Evolutionary conservation across 2,888 invertebrate species (phyloP).

Genomic region (Andrena bucephala): DNA sequence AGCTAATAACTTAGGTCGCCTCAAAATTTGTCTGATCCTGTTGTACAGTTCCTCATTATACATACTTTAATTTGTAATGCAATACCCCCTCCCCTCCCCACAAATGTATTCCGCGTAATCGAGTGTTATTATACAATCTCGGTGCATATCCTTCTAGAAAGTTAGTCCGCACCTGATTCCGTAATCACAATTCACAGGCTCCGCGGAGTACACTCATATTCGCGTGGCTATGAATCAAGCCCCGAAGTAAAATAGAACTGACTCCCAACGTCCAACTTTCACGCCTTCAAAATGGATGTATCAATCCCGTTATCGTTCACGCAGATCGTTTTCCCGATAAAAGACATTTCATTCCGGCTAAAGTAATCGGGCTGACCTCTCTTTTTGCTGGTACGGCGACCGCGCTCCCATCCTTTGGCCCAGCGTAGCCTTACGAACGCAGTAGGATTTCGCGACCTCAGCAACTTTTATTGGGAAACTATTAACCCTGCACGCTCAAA

Average conservation of each 20-base stretch:
- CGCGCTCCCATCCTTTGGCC: slow-evolving; percentile 23
- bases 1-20: too few species aligned
- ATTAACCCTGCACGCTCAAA: slow-evolving; percentile 55
- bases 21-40: too few species aligned
- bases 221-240: background rate
- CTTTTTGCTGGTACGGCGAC: slow-evolving; percentile 47
- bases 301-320: slow-evolving; percentile 61
- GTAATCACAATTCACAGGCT: slow-evolving; percentile 8
- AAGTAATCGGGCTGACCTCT: slow-evolving; percentile 61
- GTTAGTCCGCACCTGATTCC: background rate
- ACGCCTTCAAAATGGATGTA: slow-evolving; percentile 41
- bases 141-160: background rate
- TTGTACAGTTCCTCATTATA: too few species aligned
- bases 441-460: slow-evolving; percentile 56
- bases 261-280: slow-evolving; percentile 16
- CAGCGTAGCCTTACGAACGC: slow-evolving; percentile 29
- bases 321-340: slow-evolving; percentile 61
- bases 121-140: background rate
- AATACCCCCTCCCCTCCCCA: too few species aligned
- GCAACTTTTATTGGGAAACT: slow-evolving; percentile 67
- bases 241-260: background rate
- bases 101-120: too few species aligned
- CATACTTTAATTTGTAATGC: too few species aligned
- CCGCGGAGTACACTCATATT: background rate
- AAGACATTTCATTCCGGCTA: slow-evolving; percentile 56